These are phyloP conservation scores for Theocolax elegans DNA, from an alignment of 1,140 invertebrate species.

Conservation along the genomic window DNA sequence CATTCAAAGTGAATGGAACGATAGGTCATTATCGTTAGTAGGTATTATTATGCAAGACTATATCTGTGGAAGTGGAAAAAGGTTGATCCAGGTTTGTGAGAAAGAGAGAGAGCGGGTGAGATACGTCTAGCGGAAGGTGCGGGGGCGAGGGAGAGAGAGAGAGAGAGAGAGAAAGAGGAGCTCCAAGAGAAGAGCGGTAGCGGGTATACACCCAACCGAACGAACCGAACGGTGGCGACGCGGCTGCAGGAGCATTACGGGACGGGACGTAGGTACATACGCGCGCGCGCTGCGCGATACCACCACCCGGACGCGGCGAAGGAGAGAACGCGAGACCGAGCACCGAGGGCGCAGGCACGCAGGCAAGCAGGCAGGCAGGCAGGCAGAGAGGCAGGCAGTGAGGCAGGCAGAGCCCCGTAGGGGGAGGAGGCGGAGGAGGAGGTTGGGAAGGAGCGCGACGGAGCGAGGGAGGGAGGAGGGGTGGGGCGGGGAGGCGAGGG, in stretches of 20 bases:
- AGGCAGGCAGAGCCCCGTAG: no score
- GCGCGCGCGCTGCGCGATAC: conserved; percentile 16
- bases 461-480: background rate
- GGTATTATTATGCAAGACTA: no score
- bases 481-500: no score
- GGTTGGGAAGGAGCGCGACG: background rate
- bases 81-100: no score
- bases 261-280: background rate
- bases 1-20: no score
- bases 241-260: no score
- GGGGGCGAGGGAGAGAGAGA: background rate
- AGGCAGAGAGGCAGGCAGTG: conserved; percentile 59
- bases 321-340: conserved; percentile 45
- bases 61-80: no score
- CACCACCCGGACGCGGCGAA: background rate
- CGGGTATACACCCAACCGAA: no score
- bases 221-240: background rate
- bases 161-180: background rate
- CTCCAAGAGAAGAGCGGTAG: no score
- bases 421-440: conserved; percentile 1
- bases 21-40: no score
- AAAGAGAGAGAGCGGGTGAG: background rate
- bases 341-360: conserved; percentile 49
- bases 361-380: conserved; percentile 67
- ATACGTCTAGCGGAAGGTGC: no score